phyloP scores from a whole-genome alignment of 2,888 invertebrate species.

The Pharmacophagus antenor region DNA sequence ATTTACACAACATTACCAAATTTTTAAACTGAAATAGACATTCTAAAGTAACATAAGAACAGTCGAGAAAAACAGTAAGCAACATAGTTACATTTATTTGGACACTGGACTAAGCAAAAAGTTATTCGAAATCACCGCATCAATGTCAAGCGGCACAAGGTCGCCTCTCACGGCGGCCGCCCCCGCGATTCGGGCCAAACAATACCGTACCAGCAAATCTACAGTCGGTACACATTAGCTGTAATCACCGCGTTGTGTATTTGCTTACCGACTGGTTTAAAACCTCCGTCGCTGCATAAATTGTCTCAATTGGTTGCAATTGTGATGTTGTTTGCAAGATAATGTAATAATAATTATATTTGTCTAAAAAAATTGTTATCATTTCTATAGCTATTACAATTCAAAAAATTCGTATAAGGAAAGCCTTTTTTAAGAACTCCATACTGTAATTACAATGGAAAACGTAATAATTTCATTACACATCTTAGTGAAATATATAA shows the following conservation, averaged over 20 bases:
- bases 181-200: slow-evolving; percentile 46
- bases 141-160: slow-evolving; percentile 72
- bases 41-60: too few relatives aligned
- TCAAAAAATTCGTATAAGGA: too few relatives aligned
- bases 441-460: too few relatives aligned
- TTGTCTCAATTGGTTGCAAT: slow-evolving; percentile 36
- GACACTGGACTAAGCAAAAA: slow-evolving; percentile 46
- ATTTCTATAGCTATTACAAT: too few relatives aligned
- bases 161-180: slow-evolving; percentile 66
- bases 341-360: not conserved
- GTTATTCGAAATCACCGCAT: slow-evolving; percentile 59
- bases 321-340: slow-evolving; percentile 36
- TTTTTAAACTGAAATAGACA: too few relatives aligned
- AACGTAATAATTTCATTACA: too few relatives aligned
- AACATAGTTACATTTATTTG: slow-evolving; percentile 34
- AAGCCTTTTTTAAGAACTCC: too few relatives aligned
- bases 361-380: too few relatives aligned
- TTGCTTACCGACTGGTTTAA: slow-evolving; percentile 43
- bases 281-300: slow-evolving; percentile 41
- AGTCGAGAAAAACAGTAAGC: too few relatives aligned
- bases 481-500: too few relatives aligned
- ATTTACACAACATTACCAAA: too few relatives aligned
- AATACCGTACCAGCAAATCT: slow-evolving; percentile 44
- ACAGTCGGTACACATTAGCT: slow-evolving; percentile 43
- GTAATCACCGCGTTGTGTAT: slow-evolving; percentile 44